Evolutionary conservation across 2,113 vertebrate species (phyloP).

Genomic region (Danionella cerebrum): DNA sequence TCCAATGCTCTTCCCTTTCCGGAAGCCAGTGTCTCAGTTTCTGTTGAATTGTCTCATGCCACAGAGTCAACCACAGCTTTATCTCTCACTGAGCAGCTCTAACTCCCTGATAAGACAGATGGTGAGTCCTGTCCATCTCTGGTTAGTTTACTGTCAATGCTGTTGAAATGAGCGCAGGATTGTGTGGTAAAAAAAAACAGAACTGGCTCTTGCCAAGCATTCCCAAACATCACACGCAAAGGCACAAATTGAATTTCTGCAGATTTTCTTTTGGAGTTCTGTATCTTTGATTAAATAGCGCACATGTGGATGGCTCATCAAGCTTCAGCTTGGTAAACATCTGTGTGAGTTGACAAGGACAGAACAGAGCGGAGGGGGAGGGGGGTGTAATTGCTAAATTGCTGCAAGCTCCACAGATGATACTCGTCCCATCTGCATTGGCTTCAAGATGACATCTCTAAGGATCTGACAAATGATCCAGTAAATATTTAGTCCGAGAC

Average conservation of each 20-base stretch:
- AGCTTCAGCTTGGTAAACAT: slow-evolving; percentile 19
- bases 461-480: slow-evolving; percentile 5
- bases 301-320: not conserved
- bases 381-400: slow-evolving; percentile 13
- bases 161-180: slow-evolving; percentile 14
- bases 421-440: slow-evolving; percentile 1
- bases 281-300: slow-evolving; percentile 10
- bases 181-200: slow-evolving; percentile 1
- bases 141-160: slow-evolving; percentile 25
- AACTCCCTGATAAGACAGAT: slow-evolving; percentile 35
- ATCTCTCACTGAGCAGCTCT: slow-evolving; percentile 39
- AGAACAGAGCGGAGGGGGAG: too few relatives aligned
- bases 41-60: slow-evolving; percentile 35
- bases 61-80: slow-evolving; percentile 37
- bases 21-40: slow-evolving; percentile 18
- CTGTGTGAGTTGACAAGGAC: slow-evolving; percentile 21
- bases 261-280: not conserved
- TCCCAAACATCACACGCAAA: not conserved
- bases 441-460: slow-evolving; percentile 6
- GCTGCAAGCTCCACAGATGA: slow-evolving; percentile 10
- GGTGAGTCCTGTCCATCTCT: slow-evolving; percentile 21
- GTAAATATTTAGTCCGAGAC: not conserved
- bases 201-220: slow-evolving; percentile 13
- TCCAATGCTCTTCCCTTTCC: slow-evolving; percentile 1
- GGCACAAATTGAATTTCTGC: slow-evolving; percentile 21